Evolutionary conservation across 2,888 invertebrate genomes (phyloP).

Genomic region (Sepioteuthis lessoniana): DNA sequence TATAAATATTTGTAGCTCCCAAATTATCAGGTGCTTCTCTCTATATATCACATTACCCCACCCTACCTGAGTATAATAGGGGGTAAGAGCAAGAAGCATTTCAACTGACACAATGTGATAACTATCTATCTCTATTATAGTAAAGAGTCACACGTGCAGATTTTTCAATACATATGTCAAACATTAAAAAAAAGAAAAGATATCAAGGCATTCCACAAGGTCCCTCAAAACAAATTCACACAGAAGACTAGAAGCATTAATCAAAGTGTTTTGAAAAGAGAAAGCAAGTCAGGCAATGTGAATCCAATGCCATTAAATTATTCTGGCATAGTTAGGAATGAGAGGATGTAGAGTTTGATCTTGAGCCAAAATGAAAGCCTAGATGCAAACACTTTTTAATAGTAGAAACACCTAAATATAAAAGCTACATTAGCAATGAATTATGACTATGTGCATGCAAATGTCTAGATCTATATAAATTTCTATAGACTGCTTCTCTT

Average conservation of each 20-base stretch:
- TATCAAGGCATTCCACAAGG: neutral
- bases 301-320: neutral
- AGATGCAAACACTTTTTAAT: neutral
- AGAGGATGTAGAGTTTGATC: neutral
- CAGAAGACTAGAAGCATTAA: neutral
- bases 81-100: neutral
- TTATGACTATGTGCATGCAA: neutral
- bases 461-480: neutral
- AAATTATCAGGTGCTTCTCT: constrained; percentile 7
- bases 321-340: neutral
- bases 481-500: neutral
- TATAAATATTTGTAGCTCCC: neutral
- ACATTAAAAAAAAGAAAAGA: neutral
- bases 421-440: neutral
- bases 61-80: neutral
- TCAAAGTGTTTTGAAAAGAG: neutral
- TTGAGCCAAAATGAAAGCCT: constrained; percentile 6
- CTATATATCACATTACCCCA: neutral
- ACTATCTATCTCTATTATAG: neutral
- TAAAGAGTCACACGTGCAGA: neutral
- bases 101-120: neutral
- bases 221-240: neutral
- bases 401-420: neutral
- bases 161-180: neutral
- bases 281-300: neutral